Base-by-base conservation (phyloP, 2,797 vertebrate species). In the Lepidocolaptes lacrymiger region DNA sequence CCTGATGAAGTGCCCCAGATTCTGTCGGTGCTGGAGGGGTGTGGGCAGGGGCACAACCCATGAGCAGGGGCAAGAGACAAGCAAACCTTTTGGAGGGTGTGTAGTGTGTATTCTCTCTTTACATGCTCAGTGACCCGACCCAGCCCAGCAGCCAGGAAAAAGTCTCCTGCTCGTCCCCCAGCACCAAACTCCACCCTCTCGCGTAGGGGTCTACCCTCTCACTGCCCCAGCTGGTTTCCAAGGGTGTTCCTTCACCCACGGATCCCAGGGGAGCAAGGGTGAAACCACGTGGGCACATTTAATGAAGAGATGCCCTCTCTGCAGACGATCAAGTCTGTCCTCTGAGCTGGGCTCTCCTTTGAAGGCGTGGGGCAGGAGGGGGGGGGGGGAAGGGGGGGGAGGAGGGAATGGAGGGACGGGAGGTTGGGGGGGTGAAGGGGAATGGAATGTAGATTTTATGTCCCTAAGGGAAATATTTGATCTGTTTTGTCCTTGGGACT, bases 331-430 rank as follows among this genome's bases (percentile, higher is more conserved):
- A 28, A 12, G 17, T 20, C 28, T 28, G 11, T 46, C 6, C 27
- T 39, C 24, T 39, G 14, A 63, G 9, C 10, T 28, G 9, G 21
- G 28, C 16, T 61, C 1, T 1, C 8, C 37, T 76, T 49, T 11
- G 8, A 24, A 15, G 9, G 4, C 2, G 2, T 4, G 8, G 5
- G 22, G 12, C 6, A 9, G 2, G 34, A 4, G 10, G 21, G 15
- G 1, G 2, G 2, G 8, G 5, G 14, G 12, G 5, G 14, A 15
- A 10, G 1, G 2, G 2, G 8, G 5, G 14, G 12, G 5, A 12
- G 2, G 32, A 4, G 12, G n/a, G 36, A 36, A 36, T 7, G 15
- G 41, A 7, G 21, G 49, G 17, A 21, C 21, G 20, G 44, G 44
- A 44, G 44, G 44, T 21, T 44, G 44, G 5, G 20, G 20, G 44